These are phyloP conservation scores for Bicyclus anynana DNA, from an alignment of 1,140 invertebrate genomes.

Conservation along the genomic window DNA sequence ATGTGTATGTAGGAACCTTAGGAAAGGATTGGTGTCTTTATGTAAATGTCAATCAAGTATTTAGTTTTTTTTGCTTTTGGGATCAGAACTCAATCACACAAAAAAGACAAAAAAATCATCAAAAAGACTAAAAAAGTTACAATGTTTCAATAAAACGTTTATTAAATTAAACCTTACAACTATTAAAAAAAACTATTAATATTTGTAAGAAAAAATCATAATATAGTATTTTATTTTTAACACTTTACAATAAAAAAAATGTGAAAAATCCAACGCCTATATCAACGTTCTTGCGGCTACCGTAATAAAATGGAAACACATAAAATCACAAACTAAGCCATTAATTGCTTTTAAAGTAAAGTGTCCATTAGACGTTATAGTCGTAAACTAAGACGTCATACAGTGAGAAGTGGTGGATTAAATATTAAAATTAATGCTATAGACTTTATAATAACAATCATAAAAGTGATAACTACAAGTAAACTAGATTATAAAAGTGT, in stretches of 20 bases:
- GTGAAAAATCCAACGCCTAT: background rate
- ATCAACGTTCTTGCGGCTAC: background rate
- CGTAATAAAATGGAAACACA: conserved; percentile 20
- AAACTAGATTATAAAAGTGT: background rate
- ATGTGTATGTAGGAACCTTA: too few relatives aligned
- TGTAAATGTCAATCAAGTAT: too few relatives aligned
- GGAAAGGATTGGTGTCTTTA: too few relatives aligned
- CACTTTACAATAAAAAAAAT: background rate
- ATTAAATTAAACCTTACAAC: background rate
- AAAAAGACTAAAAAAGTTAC: too few relatives aligned
- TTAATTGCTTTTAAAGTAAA: conserved; percentile 24
- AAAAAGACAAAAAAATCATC: too few relatives aligned
- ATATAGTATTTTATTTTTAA: background rate
- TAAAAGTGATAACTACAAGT: background rate
- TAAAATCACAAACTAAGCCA: conserved; percentile 15
- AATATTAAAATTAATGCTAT: background rate
- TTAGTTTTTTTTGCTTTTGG: too few relatives aligned
- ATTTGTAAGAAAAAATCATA: too few relatives aligned
- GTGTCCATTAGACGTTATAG: conserved; percentile 26
- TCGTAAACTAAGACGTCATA: conserved; percentile 20
- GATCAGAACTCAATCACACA: too few relatives aligned
- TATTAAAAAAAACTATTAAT: background rate
- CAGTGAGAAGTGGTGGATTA: conserved; percentile 2
- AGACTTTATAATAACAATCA: background rate
- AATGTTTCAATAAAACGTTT: too few relatives aligned